These are phyloP conservation scores for Neuroscelio doddi DNA, from an alignment of 2,888 invertebrate genomes.

Conservation along the genomic window DNA sequence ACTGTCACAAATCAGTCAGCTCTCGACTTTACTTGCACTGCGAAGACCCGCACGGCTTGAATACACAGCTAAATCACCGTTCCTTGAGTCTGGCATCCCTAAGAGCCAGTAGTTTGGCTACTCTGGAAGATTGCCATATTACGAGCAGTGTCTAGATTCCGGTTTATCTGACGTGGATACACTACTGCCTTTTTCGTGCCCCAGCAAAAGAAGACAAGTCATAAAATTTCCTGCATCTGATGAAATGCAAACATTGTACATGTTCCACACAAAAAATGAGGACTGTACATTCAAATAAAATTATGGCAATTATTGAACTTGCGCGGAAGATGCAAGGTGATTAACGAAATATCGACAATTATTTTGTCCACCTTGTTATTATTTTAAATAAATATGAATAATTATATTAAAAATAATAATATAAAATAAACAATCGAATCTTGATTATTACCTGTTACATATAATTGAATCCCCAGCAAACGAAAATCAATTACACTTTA, in stretches of 20 bases:
- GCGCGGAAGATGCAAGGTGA: not conserved
- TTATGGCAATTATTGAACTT: not conserved
- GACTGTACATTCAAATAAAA: not conserved
- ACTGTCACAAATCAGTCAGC: constrained; percentile 80
- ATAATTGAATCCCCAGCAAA: too few relatives aligned
- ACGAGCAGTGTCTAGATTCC: constrained; percentile 68
- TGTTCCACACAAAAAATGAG: not conserved
- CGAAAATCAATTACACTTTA: too few relatives aligned
- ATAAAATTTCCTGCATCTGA: constrained; percentile 28
- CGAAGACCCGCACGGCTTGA: constrained; percentile 70
- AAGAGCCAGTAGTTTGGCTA: constrained; percentile 69
- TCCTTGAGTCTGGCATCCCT: constrained; percentile 72
- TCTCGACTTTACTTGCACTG: constrained; percentile 78
- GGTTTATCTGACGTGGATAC: not conserved
- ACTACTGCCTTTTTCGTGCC: constrained; percentile 2
- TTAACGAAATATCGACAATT: not conserved
- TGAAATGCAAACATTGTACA: not conserved
- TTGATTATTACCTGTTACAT: too few relatives aligned
- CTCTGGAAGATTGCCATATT: constrained; percentile 69
- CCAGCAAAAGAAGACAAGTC: constrained; percentile 24
- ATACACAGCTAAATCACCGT: constrained; percentile 69
- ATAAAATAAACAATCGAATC: too few relatives aligned
- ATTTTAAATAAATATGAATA: not conserved
- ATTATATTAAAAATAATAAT: not conserved
- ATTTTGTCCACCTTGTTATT: constrained; percentile 7